Evolutionary conservation across 2,113 vertebrate species (phyloP), one percentile per base, ranked within the genome.

Genomic region (Calyptomena viridis): DNA sequence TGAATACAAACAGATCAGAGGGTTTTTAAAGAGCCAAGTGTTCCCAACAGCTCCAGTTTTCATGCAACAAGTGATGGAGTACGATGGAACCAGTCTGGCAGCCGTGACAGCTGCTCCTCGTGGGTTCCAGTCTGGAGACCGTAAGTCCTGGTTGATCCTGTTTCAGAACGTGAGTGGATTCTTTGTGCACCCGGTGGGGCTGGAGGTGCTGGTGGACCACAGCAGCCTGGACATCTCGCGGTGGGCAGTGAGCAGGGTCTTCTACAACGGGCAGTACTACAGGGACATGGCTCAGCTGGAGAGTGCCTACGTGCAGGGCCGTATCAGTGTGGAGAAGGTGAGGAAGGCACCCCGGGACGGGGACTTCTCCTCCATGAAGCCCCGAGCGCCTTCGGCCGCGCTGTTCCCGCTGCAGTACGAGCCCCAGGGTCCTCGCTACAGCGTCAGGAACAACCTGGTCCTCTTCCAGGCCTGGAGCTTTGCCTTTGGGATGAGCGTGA

Each of bases 381-480:
- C 98, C 2, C 96, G 63, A 33, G 74, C 39, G 1, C 94, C 98
- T 2, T 67, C 23, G 8, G 77, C 60, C 0, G 94, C 92, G 24
- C 74, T 35, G 10, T 95, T 97, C 9, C 99, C 98, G 4, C 92
- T 98, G 83, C 98, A 98, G 82, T 98, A 96, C 31, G 98, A 98
- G 77, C 94, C 97, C 2, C 97, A 98, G 58, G 98, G 98, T 6
- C 96, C 97, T 31, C 98, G 98, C 30, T 99, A 96, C 96, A 98
- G 97, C 30, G 56, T 99, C 21, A 89, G 84, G 33, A 89, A 96
- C 30, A 99, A 98, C 96, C 98, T 96, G 2, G 98, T 99, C 14
- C 44, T 96, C 0, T 99, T 98, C 87, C 85, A 98, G 55, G 97
- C 96, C 60, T 99, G 99, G 99, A 98, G 97, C 67, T 99, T 99